Conservation (phyloP, 2,888 invertebrate species). For the Perizoma flavofasciatum region DNA sequence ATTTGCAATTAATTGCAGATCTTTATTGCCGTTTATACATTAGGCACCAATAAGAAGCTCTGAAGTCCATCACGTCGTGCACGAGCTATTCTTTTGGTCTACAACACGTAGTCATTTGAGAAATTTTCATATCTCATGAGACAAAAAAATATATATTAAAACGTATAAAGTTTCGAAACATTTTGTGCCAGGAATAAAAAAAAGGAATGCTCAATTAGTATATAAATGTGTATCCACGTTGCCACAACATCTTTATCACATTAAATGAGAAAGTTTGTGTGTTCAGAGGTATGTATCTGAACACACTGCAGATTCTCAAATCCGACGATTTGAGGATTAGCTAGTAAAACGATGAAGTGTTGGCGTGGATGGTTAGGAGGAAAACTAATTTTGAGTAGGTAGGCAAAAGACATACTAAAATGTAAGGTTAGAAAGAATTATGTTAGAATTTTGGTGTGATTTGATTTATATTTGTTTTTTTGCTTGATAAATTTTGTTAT, state of each 20-base stretch:
- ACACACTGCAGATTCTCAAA: too few species aligned
- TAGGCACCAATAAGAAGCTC: too few species aligned
- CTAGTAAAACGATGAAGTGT: background rate
- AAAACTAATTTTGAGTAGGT: background rate
- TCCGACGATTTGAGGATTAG: too few species aligned
- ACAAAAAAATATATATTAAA: too few species aligned
- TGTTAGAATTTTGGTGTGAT: background rate
- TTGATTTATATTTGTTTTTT: constrained; percentile 9
- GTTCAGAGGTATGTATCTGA: too few species aligned
- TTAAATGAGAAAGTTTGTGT: background rate
- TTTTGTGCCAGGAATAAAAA: background rate
- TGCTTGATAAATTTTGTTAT: constrained; percentile 15
- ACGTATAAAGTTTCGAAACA: background rate
- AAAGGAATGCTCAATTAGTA: constrained; percentile 2
- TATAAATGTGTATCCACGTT: background rate
- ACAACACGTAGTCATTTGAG: too few species aligned
- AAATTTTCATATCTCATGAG: too few species aligned
- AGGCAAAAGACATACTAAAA: constrained; percentile 1
- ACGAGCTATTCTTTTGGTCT: too few species aligned
- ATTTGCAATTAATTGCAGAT: too few species aligned
- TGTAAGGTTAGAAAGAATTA: background rate
- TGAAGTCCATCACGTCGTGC: too few species aligned
- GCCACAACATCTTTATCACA: background rate
- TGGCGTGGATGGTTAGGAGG: background rate
- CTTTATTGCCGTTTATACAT: too few species aligned